phyloP scores from a whole-genome alignment of 2,113 vertebrate species.

The Aptenodytes patagonicus region DNA sequence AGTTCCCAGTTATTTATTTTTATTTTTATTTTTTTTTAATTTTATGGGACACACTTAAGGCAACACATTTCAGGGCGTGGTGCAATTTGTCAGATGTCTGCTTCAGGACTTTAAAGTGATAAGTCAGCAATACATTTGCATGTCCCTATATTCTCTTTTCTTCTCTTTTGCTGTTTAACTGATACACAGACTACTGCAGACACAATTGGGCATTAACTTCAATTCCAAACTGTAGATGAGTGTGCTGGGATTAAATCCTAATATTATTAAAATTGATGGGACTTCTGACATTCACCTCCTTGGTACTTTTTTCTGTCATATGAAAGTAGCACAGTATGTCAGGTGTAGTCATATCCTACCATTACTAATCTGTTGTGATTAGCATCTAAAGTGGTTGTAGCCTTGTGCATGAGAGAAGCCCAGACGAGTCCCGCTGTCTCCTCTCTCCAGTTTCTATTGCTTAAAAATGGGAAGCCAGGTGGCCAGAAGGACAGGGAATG shows the following conservation, averaged over 20 bases:
- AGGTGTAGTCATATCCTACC: background rate
- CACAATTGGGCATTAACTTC: background rate
- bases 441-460: background rate
- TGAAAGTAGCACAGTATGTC: background rate
- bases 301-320: background rate
- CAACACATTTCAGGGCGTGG: background rate
- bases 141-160: background rate
- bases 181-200: background rate
- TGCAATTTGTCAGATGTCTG: background rate
- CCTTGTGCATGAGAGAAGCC: background rate
- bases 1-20: background rate
- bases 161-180: background rate
- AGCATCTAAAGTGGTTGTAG: background rate
- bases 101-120: background rate
- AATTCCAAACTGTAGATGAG: background rate
- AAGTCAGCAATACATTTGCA: background rate
- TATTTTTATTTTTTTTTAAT: background rate
- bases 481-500: background rate
- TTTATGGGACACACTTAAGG: background rate
- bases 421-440: fast-evolving
- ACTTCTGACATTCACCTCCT: background rate
- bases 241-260: background rate
- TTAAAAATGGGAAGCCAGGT: background rate
- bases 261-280: background rate
- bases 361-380: background rate